phyloP scores from a whole-genome alignment of 2,888 invertebrate genomes.

The Nymphalis polychloros region DNA sequence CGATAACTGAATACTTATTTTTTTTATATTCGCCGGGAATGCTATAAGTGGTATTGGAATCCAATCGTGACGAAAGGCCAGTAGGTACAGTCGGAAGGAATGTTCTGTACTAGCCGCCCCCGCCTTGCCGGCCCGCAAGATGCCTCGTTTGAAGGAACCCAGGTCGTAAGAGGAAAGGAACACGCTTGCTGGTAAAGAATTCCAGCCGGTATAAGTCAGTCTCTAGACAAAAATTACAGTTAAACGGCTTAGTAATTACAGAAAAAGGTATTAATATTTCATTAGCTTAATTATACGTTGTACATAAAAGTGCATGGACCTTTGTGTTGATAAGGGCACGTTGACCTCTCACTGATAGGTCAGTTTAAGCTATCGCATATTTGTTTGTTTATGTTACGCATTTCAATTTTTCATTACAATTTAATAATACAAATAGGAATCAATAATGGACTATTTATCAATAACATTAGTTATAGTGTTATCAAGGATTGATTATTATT shows the following conservation, averaged over 20 bases:
- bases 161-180: no score
- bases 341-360: conserved; percentile 16
- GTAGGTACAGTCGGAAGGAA: no score
- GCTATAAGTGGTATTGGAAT: no score
- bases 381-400: conserved; percentile 3
- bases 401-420: background rate
- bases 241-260: background rate
- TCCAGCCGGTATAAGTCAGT: no score
- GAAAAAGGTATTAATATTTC: background rate
- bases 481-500: background rate
- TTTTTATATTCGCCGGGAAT: no score
- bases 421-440: background rate
- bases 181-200: no score
- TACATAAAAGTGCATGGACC: conserved; percentile 5
- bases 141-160: no score
- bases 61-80: no score
- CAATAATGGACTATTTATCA: background rate
- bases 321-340: conserved; percentile 19
- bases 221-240: no score
- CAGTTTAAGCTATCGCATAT: conserved; percentile 3
- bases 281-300: conserved; percentile 7
- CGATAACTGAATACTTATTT: no score
- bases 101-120: no score
- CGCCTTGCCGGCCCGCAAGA: no score
- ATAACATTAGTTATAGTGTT: background rate